These are phyloP conservation scores for Colossoma macropomum DNA, from an alignment of 2,113 vertebrate genomes.

Conservation along the genomic window DNA sequence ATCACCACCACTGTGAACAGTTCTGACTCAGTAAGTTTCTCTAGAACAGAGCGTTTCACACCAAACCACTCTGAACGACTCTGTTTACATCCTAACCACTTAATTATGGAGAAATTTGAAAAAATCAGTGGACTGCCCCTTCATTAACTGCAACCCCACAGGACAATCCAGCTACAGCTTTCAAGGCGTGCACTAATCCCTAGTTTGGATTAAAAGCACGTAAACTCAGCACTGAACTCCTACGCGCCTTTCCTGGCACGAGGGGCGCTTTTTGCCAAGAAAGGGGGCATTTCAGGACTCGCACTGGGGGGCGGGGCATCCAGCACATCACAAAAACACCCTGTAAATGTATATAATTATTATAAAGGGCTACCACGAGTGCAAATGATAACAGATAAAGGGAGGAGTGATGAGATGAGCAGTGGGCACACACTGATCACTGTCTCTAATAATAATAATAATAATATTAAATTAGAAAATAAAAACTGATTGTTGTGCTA, in stretches of 20 bases:
- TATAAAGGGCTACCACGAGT: not conserved
- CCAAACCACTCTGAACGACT: too few relatives aligned
- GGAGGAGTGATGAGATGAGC: conserved; percentile 18
- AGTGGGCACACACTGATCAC: conserved; percentile 26
- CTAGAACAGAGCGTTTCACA: too few relatives aligned
- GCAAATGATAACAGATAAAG: not conserved
- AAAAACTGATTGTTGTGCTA: not conserved
- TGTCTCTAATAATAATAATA: conserved; percentile 1
- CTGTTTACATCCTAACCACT: too few relatives aligned
- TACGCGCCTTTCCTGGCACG: not conserved
- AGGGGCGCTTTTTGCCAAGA: not conserved
- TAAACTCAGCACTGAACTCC: not conserved
- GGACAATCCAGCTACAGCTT: not conserved
- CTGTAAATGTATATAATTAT: not conserved
- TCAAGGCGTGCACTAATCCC: not conserved
- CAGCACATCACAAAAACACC: not conserved
- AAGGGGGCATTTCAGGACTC: not conserved
- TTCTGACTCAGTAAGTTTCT: too few relatives aligned
- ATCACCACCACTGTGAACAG: too few relatives aligned
- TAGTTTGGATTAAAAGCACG: not conserved
- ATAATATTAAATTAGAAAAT: too few relatives aligned
- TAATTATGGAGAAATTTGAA: too few relatives aligned
- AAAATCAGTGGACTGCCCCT: too few relatives aligned
- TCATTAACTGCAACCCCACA: too few relatives aligned
- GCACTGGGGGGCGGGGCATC: conserved; percentile 25